These are phyloP conservation scores for Stegana nigrithorax DNA, from an alignment of 2,888 invertebrate genomes.

Conservation along the genomic window DNA sequence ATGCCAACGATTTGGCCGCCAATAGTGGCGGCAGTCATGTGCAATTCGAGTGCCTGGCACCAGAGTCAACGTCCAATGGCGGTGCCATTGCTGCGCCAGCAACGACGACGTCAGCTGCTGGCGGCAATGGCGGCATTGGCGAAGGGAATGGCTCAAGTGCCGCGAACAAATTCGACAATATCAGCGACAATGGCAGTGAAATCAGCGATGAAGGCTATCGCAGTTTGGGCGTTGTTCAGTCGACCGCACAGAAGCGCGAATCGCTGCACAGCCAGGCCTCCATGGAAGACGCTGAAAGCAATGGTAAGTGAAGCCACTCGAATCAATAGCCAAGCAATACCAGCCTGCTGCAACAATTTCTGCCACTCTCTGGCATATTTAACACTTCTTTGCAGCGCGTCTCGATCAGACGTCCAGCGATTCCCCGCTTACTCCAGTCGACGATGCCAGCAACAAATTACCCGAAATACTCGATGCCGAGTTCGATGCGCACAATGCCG, in stretches of 20 bases:
- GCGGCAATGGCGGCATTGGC: constrained; percentile 18
- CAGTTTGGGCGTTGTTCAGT: constrained; percentile 79
- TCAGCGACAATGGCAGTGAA: constrained; percentile 84
- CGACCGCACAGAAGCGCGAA: constrained; percentile 72
- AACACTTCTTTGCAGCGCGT: constrained; percentile 71
- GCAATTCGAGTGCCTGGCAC: constrained; percentile 49
- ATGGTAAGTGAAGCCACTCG: constrained; percentile 70
- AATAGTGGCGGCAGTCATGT: constrained; percentile 41
- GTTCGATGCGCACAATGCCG: constrained; percentile 7
- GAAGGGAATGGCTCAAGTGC: constrained; percentile 6
- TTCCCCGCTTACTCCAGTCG: constrained; percentile 67
- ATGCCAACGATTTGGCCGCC: not conserved
- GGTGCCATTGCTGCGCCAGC: not conserved
- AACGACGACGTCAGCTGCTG: not conserved
- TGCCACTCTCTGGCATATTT: not conserved
- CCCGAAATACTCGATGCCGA: constrained; percentile 51
- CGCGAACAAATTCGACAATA: constrained; percentile 71
- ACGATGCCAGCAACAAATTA: constrained; percentile 63
- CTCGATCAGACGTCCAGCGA: constrained; percentile 71
- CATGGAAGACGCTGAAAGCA: constrained; percentile 79
- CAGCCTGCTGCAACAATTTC: too few relatives aligned
- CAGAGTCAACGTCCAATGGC: constrained; percentile 24
- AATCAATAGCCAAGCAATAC: too few relatives aligned
- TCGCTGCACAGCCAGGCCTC: constrained; percentile 80
- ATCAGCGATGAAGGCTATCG: constrained; percentile 88